phyloP scores from a whole-genome alignment of 2,113 vertebrate species.

The Hemibagrus wyckioides region DNA sequence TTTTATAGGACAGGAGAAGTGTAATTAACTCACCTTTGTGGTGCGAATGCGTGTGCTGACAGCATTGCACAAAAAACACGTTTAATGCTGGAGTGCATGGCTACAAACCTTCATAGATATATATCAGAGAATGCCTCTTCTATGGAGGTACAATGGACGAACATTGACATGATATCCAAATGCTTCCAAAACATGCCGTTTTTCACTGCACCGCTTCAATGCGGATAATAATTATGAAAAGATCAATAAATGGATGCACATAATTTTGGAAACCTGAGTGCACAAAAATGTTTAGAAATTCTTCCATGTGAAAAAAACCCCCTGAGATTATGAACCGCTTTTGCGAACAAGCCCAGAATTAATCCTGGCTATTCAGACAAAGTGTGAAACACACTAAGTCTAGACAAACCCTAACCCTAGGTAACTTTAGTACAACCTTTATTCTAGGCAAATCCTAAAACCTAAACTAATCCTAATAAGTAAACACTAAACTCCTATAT shows the following conservation, averaged over 20 bases:
- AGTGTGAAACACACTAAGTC: neutral
- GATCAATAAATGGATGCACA: neutral
- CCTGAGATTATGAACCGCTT: neutral
- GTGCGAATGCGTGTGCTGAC: neutral
- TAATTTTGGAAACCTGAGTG: neutral
- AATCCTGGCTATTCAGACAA: neutral
- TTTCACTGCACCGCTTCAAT: neutral
- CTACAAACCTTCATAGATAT: neutral
- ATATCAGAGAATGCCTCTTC: neutral
- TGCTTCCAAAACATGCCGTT: too few species aligned
- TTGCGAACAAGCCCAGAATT: neutral
- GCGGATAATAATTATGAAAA: neutral
- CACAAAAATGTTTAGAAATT: neutral
- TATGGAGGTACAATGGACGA: neutral
- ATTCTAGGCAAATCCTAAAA: neutral
- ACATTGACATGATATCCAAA: neutral
- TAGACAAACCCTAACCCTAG: too few species aligned
- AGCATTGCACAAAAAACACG: neutral
- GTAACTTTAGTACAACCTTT: too few species aligned
- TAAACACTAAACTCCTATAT: neutral
- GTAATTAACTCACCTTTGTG: neutral
- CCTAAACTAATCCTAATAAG: neutral
- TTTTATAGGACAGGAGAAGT: neutral
- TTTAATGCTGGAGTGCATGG: neutral
- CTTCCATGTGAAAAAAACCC: neutral